Conservation (phyloP, 2,888 invertebrate species). For the Hylaea fasciaria region DNA sequence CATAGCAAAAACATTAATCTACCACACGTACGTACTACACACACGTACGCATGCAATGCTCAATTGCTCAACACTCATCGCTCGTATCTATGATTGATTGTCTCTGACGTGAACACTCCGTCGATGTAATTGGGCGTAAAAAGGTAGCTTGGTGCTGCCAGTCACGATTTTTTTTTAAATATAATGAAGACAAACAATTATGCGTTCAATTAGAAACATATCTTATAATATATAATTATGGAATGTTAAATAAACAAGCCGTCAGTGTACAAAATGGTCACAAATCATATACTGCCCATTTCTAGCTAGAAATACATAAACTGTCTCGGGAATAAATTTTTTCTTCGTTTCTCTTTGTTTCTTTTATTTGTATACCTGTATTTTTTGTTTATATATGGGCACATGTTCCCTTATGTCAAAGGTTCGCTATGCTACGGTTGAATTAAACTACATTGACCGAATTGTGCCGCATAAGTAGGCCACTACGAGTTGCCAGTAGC, state of each 20-base stretch:
- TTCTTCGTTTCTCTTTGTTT: too few species aligned
- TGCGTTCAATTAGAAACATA: too few species aligned
- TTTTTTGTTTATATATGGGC: too few species aligned
- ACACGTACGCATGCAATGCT: constrained; percentile 42
- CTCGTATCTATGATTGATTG: constrained; percentile 20
- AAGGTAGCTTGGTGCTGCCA: constrained; percentile 4
- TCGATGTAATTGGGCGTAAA: constrained; percentile 15
- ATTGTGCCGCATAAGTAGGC: constrained; percentile 39
- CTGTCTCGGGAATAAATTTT: too few species aligned
- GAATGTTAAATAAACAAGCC: too few species aligned
- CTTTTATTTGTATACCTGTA: too few species aligned
- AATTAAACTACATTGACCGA: background rate
- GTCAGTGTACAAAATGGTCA: too few species aligned
- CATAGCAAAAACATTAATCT: constrained; percentile 41
- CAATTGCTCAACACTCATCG: constrained; percentile 47
- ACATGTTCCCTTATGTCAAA: too few species aligned
- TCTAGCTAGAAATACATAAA: too few species aligned
- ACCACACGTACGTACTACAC: constrained; percentile 41
- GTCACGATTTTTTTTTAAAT: background rate
- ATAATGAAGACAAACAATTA: background rate
- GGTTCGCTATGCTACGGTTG: background rate
- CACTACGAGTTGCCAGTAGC: constrained; percentile 31
- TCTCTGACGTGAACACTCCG: constrained; percentile 16
- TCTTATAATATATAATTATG: too few species aligned
- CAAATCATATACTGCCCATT: too few species aligned